phyloP scores from a whole-genome alignment of 2,888 invertebrate genomes.

The Chymomyza amoena region DNA sequence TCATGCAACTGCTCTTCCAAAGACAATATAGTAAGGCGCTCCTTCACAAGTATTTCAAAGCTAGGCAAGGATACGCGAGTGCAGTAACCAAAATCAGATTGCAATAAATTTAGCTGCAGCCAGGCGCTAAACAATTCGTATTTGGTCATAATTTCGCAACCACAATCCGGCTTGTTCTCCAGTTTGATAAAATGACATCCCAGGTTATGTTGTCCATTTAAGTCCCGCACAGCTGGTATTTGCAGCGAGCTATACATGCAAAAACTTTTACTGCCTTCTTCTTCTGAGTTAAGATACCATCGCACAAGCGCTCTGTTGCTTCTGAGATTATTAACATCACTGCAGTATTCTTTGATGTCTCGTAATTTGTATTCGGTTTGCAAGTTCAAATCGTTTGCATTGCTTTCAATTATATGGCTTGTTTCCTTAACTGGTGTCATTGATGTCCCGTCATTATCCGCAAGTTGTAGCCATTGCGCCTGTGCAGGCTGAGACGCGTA shows the following conservation, averaged over 20 bases:
- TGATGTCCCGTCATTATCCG: not conserved
- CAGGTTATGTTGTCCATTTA: slow-evolving; percentile 12
- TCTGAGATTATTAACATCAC: slow-evolving; percentile 10
- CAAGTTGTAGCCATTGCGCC: slow-evolving; percentile 41
- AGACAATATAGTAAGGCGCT: slow-evolving; percentile 43
- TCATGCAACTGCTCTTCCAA: slow-evolving; percentile 58
- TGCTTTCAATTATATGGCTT: not conserved
- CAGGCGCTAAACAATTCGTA: slow-evolving; percentile 69
- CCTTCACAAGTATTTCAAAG: slow-evolving; percentile 56
- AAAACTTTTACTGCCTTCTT: slow-evolving; percentile 1
- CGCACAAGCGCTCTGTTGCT: slow-evolving; percentile 40
- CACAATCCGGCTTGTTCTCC: slow-evolving; percentile 73
- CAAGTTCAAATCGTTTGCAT: not conserved
- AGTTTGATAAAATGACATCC: slow-evolving; percentile 66
- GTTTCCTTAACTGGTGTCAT: not conserved
- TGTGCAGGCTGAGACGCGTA: slow-evolving; percentile 20
- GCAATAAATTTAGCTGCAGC: slow-evolving; percentile 62
- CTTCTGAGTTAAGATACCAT: slow-evolving; percentile 49
- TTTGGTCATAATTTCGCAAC: slow-evolving; percentile 72
- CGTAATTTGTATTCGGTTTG: slow-evolving; percentile 31
- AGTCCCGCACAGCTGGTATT: slow-evolving; percentile 42
- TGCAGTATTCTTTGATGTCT: slow-evolving; percentile 13
- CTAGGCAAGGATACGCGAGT: slow-evolving; percentile 54
- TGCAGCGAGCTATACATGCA: slow-evolving; percentile 49
- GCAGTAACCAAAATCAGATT: slow-evolving; percentile 45